A percentile compares a stretch with the other conserved stretches of the same genome.
These are phyloP conservation scores for Archaeoteleia sp. DNA, from an alignment of 2,888 invertebrate genomes.

Conservation along the genomic window DNA sequence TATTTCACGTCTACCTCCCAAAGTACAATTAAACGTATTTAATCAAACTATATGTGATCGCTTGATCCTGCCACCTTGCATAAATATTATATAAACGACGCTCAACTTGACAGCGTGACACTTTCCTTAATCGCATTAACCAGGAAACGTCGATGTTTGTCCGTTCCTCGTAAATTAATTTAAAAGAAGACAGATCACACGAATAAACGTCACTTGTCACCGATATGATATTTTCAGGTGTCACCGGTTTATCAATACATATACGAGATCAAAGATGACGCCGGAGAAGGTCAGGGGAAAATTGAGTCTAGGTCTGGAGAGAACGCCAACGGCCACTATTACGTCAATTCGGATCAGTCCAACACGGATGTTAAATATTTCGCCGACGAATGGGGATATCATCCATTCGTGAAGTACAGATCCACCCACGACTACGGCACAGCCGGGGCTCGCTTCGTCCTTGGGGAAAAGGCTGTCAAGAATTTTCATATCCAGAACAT, in stretches of 20 bases:
- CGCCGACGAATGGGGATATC: constrained; percentile 81
- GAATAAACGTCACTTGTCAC: no score
- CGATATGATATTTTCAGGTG: no score
- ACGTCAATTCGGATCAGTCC: constrained; percentile 60
- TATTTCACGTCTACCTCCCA: background rate
- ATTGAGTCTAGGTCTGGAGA: constrained; percentile 60
- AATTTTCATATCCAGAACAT: constrained; percentile 69
- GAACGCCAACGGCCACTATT: constrained; percentile 62
- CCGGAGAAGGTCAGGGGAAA: constrained; percentile 60
- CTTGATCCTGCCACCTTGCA: background rate
- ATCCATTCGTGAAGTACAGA: constrained; percentile 79
- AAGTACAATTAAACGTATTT: background rate
- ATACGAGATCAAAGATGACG: constrained; percentile 59
- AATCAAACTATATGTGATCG: background rate
- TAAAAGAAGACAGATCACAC: no score
- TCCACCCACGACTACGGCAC: constrained; percentile 76
- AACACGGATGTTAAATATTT: constrained; percentile 77
- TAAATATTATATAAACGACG: background rate
- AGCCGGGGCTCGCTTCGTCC: constrained; percentile 77
- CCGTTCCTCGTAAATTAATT: no score
- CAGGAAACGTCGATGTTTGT: no score
- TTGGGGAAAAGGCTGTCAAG: constrained; percentile 78
- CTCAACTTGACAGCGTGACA: background rate
- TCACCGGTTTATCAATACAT: constrained; percentile 62
- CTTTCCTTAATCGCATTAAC: no score